Evolutionary conservation across 2,888 invertebrate genomes (phyloP), one percentile per base, ranked within the genome.

Genomic region (Mactromeris polynyma): DNA sequence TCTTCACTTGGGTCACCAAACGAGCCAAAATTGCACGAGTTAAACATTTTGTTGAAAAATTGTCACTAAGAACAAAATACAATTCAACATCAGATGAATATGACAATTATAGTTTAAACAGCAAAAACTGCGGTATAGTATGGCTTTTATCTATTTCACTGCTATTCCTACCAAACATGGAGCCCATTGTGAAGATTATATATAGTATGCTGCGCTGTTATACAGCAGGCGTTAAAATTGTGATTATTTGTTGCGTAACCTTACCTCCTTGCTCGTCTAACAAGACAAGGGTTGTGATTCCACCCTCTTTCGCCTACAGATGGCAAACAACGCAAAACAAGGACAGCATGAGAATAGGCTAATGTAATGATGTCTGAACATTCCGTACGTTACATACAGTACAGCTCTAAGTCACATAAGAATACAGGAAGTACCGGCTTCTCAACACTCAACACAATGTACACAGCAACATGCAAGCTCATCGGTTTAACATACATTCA

Each of bases 261-360:
- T 99, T 98, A 99, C 99, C 99, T 99, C 99, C 99, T 98, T 99
- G 99, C 98, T 99, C 99, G 97, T 99, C 99, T 98, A 99, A 98
- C 97, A 99, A 99, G 98, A 99, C 99, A 98, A 99, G 98, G 98
- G 99, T 99, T 97, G 99, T 98, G 98, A 99, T 99, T 97, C 99
- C 99, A 97, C 99, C 99, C 98, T 99, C 99, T 98, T 99, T 99
- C 98, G 99, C 99, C 99, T 99, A 92, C 79, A 33, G 51, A 86
- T 81, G 79, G 86, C 88, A 85, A 87, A 86, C 84, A 90, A 81
- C 88, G 85, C 85, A 54, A 81, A 82, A 80, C 83, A 81, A 91
- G 78, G 85, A 87, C 88, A 83, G 86, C 89, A 93, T 84, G 86
- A 88, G 85, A 91, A 88, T 21, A n/a, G 36, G 77, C 83, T 83